Base-by-base conservation (phyloP, 2,797 vertebrate species). In the Acanthopagrus latus region DNA sequence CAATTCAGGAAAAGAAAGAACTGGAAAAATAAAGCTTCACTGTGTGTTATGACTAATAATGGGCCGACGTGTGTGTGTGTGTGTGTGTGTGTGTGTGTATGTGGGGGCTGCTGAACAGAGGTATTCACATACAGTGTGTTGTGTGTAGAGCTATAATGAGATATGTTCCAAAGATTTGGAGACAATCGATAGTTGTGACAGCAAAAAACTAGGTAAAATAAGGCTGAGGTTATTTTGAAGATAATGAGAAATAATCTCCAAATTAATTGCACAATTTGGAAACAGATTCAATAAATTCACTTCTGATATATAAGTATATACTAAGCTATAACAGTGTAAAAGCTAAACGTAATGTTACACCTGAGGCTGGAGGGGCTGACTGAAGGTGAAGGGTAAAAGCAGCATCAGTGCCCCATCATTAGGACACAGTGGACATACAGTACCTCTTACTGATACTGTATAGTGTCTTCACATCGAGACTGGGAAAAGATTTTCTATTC, bases 401-500 rank as follows among this genome's bases (percentile, higher is more conserved):
- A 41, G 60, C 17, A 71, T 68, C 60, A 72, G 46, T 2, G 76
- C 14, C 47, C 57, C 14, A 21, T 83, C 63, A 71, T 87, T 64
- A 64, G 41, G 5, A 33, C 10, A 59, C 71, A 57, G 27, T 20
- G 54, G 27, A 33, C 80, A 38, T 9, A 21, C 50, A 46, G 64
- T 46, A 18, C 14, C 68, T 76, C 52, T 70, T 75, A 88, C 64
- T 73, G 83, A 88, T 78, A 58, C 47, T 18, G 41, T 65, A 78
- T 76, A 71, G 81, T 84, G 51, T 71, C 68, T 79, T 59, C 64
- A 63, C 51, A 20, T n/a, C n/a, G 78, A 73, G 72, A 66, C 78
- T 7, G 23, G 46, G 68, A 21, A 85, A 84, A 74, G 71, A 87
- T 86, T 88, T 86, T 74, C 71, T 58, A 82, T 90, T 80, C 81